A percentile compares a stretch with the other conserved stretches of the same genome.
These are phyloP conservation scores for Choreutis nemorana DNA, from an alignment of 2,888 invertebrate genomes.

Conservation along the genomic window DNA sequence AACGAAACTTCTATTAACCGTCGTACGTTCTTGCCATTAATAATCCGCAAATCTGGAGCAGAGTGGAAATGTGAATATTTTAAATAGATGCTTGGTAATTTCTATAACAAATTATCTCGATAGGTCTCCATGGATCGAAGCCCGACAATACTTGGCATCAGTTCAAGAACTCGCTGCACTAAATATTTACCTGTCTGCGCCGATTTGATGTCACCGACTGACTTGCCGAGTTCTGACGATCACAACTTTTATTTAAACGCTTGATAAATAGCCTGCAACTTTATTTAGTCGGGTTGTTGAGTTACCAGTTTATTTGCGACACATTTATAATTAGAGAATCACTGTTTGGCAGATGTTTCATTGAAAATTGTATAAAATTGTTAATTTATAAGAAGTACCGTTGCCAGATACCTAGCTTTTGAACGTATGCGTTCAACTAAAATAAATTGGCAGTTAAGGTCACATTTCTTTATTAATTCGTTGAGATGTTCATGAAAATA, in stretches of 20 bases:
- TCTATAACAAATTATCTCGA: no score
- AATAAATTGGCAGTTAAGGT: conserved; percentile 19
- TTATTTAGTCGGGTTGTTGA: conserved; percentile 27
- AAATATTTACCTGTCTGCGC: conserved; percentile 54
- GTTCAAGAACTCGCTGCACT: conserved; percentile 52
- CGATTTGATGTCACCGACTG: conserved; percentile 35
- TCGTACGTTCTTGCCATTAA: no score
- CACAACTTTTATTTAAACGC: conserved; percentile 14
- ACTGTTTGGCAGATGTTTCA: conserved; percentile 41
- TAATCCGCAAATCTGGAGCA: no score
- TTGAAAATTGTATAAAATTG: conserved; percentile 30
- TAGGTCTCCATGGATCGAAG: conserved; percentile 47
- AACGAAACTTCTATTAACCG: no score
- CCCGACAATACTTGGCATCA: conserved; percentile 53
- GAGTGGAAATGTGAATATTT: no score
- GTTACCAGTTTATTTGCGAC: conserved; percentile 29
- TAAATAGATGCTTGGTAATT: no score
- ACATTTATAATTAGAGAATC: conserved; percentile 39
- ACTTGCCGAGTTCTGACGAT: conserved; percentile 24
- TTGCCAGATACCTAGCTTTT: conserved; percentile 23
- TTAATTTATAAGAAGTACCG: conserved; percentile 19
- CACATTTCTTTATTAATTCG: conserved; percentile 6
- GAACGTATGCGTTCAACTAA: conserved; percentile 15
- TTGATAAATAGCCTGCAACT: conserved; percentile 22
- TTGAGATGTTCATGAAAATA: no score